phyloP scores from a whole-genome alignment of 1,140 invertebrate genomes.

The Centruroides sculpturatus region DNA sequence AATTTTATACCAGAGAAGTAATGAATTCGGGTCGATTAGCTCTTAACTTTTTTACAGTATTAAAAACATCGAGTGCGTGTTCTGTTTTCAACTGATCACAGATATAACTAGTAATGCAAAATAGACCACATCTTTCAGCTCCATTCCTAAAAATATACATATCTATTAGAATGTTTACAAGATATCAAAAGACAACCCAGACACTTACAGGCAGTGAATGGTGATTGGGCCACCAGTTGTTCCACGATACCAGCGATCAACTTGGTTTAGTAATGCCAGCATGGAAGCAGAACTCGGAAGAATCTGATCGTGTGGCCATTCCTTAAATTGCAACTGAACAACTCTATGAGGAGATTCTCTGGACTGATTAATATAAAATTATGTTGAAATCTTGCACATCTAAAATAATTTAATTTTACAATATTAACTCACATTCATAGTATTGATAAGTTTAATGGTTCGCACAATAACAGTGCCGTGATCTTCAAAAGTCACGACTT shows the following conservation, averaged over 20 bases:
- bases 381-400: neutral
- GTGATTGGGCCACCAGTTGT: constrained; percentile 10
- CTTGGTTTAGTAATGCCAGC: neutral
- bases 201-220: constrained; percentile 13
- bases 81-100: constrained; percentile 31
- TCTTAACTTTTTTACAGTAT: constrained; percentile 25
- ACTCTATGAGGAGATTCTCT: constrained; percentile 4
- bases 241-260: constrained; percentile 3
- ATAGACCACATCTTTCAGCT: constrained; percentile 28
- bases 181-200: neutral
- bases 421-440: neutral
- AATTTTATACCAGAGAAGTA: constrained; percentile 11
- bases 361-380: neutral
- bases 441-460: constrained; percentile 4
- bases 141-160: constrained; percentile 26
- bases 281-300: neutral
- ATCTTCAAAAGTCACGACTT: constrained; percentile 10
- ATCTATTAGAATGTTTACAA: neutral
- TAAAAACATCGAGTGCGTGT: constrained; percentile 31
- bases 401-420: neutral
- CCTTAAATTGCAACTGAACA: constrained; percentile 12
- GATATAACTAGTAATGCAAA: constrained; percentile 26
- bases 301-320: constrained; percentile 3
- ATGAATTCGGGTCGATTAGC: constrained; percentile 16
- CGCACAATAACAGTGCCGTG: constrained; percentile 5